Conservation (phyloP, 2,888 invertebrate genomes). For the Synergus laeviventris region DNA sequence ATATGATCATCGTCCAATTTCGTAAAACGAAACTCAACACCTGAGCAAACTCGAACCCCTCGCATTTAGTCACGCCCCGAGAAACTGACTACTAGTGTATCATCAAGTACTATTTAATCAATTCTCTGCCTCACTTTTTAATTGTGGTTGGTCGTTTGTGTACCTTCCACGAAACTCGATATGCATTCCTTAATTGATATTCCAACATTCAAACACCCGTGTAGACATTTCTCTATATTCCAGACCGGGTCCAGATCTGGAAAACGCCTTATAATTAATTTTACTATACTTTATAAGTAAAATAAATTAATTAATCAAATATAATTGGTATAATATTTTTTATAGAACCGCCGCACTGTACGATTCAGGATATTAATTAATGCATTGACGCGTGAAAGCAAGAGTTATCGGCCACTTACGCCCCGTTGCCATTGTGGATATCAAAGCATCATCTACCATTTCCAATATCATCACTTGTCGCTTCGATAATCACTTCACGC, state of each 20-base stretch:
- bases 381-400: neutral
- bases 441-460: conserved; percentile 53
- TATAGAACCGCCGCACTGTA: no score
- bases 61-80: conserved; percentile 32
- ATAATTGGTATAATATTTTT: neutral
- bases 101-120: conserved; percentile 37
- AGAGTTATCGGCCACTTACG: conserved; percentile 4
- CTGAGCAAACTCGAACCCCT: conserved; percentile 37
- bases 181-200: neutral
- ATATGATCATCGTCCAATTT: conserved; percentile 6
- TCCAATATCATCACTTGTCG: conserved; percentile 64
- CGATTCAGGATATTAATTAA: neutral
- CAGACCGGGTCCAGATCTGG: no score
- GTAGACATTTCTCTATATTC: no score
- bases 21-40: conserved; percentile 39
- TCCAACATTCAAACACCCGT: no score
- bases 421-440: neutral
- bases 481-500: conserved; percentile 63
- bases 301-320: neutral
- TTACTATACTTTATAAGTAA: no score
- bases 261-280: no score
- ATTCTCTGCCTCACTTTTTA: conserved; percentile 30
- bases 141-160: conserved; percentile 19
- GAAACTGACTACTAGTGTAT: conserved; percentile 39
- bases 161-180: conserved; percentile 24